A percentile compares a stretch with the other conserved stretches of the same genome.
These are phyloP conservation scores for Coleophora deauratella DNA, from an alignment of 2,888 invertebrate genomes.

Conservation along the genomic window DNA sequence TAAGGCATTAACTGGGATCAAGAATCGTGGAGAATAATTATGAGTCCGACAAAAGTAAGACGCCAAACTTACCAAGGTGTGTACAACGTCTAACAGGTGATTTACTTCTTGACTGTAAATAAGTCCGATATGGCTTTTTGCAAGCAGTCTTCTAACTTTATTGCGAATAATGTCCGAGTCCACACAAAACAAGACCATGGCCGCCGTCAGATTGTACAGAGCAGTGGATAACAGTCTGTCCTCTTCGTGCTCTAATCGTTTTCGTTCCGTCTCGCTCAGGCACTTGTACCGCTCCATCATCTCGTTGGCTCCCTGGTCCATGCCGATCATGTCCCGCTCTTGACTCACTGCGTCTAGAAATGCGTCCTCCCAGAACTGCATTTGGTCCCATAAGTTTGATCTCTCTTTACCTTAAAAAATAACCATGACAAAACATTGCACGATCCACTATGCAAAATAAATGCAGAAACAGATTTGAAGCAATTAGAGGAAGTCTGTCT, in stretches of 20 bases:
- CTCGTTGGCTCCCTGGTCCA: slow-evolving; percentile 99
- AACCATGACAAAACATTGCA: no score
- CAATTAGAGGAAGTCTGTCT: no score
- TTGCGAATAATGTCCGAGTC: slow-evolving; percentile 87
- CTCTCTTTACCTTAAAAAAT: slow-evolving; percentile 79
- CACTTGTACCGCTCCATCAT: slow-evolving; percentile 99
- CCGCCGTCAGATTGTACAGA: slow-evolving; percentile 96
- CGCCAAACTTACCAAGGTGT: slow-evolving; percentile 84
- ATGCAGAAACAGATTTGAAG: no score
- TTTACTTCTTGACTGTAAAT: slow-evolving; percentile 99
- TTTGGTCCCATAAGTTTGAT: slow-evolving; percentile 96
- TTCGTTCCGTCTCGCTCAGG: slow-evolving; percentile 92
- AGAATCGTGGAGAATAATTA: no score
- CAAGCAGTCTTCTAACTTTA: slow-evolving; percentile 92
- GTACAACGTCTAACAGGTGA: slow-evolving; percentile 94
- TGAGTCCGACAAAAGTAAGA: no score
- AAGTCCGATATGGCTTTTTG: slow-evolving; percentile 98
- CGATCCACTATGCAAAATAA: no score
- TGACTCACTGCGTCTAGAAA: slow-evolving; percentile 98
- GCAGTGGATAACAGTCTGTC: slow-evolving; percentile 96
- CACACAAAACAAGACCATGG: slow-evolving; percentile 94
- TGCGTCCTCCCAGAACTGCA: slow-evolving; percentile 99
- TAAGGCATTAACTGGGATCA: no score
- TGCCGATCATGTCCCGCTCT: slow-evolving; percentile 98
- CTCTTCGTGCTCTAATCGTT: slow-evolving; percentile 97